These are phyloP conservation scores for Cenopis cana DNA, from an alignment of 2,888 invertebrate genomes.

Conservation along the genomic window DNA sequence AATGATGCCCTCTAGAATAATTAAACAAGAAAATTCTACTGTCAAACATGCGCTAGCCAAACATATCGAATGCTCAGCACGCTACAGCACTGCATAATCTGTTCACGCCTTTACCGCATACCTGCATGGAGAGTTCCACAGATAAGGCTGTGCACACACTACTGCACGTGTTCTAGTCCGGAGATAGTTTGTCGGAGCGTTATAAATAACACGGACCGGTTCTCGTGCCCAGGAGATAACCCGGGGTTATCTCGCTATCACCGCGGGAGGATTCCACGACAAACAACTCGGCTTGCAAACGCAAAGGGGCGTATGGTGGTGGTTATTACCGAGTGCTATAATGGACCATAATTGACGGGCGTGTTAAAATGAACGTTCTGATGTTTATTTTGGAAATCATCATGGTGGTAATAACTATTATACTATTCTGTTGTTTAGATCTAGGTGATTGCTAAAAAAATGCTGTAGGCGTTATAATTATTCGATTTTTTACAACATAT, in stretches of 20 bases:
- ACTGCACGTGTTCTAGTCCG: slow-evolving; percentile 55
- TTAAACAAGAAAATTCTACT: too few species aligned
- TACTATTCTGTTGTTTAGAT: too few species aligned
- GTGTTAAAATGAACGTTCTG: background rate
- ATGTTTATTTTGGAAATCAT: slow-evolving; percentile 1
- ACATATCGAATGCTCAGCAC: slow-evolving; percentile 25
- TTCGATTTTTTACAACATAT: too few species aligned
- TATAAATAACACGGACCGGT: slow-evolving; percentile 62
- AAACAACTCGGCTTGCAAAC: slow-evolving; percentile 64
- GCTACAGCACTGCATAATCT: slow-evolving; percentile 11
- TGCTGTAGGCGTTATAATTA: background rate
- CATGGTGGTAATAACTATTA: background rate
- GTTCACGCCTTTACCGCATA: slow-evolving; percentile 43
- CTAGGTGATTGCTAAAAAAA: background rate
- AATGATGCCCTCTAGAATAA: too few species aligned
- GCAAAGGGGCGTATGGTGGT: slow-evolving; percentile 46
- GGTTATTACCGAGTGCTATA: background rate
- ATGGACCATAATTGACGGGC: slow-evolving; percentile 9
- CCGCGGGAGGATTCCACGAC: slow-evolving; percentile 81
- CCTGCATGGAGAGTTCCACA: slow-evolving; percentile 55
- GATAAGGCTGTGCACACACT: slow-evolving; percentile 49
- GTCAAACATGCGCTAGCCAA: background rate
- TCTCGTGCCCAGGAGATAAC: slow-evolving; percentile 74
- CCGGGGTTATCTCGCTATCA: slow-evolving; percentile 67
- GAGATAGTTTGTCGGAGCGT: slow-evolving; percentile 49